A percentile compares a stretch with the other conserved stretches of the same genome.
phyloP scores from a whole-genome alignment of 2,888 invertebrate species.

The Cyrtodaria siliqua region DNA sequence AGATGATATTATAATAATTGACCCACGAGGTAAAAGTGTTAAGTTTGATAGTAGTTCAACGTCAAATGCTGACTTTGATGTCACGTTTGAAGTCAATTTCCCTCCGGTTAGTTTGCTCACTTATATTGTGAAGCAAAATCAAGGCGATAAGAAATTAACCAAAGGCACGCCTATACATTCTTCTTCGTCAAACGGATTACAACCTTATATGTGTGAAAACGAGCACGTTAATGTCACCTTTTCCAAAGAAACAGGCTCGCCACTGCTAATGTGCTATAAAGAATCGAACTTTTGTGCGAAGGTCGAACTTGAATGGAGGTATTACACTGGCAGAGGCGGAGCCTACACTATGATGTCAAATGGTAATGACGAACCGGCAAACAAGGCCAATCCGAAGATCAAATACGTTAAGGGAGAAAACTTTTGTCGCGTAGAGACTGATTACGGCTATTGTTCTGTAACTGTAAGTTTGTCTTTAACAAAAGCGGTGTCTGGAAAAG shows the following conservation, averaged over 20 bases:
- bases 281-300: constrained; percentile 32
- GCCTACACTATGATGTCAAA: constrained; percentile 56
- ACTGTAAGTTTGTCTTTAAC: constrained; percentile 25
- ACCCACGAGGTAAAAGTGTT: constrained; percentile 32
- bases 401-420: constrained; percentile 19
- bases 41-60: constrained; percentile 25
- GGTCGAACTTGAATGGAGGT: constrained; percentile 51
- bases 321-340: constrained; percentile 45
- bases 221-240: constrained; percentile 56
- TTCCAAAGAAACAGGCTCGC: constrained; percentile 33
- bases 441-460: constrained; percentile 27
- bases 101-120: constrained; percentile 48
- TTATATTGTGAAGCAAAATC: constrained; percentile 32
- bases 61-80: neutral
- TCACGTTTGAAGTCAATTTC: constrained; percentile 45
- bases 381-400: constrained; percentile 3
- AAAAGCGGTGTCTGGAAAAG: constrained; percentile 22
- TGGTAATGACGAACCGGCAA: constrained; percentile 26
- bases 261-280: constrained; percentile 46
- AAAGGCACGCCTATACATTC: neutral
- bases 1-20: constrained; percentile 24
- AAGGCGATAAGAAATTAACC: neutral
- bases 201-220: constrained; percentile 36
- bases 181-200: neutral
- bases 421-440: constrained; percentile 37